Evolutionary conservation across 1,140 invertebrate genomes (phyloP), one percentile per base, ranked within the genome.

Genomic region (Arion vulgaris): DNA sequence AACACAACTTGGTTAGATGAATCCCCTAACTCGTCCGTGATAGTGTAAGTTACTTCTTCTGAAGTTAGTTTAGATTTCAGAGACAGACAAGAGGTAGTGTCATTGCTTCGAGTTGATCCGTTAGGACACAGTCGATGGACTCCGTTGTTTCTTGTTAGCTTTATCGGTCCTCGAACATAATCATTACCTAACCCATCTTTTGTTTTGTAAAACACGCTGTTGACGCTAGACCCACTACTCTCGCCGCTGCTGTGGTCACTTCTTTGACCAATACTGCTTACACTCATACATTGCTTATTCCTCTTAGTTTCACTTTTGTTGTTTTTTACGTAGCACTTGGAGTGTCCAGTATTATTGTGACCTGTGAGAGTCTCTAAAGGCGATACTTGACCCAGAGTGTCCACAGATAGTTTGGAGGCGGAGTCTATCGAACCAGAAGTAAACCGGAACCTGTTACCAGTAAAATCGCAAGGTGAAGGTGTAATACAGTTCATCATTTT

Each of bases 11-110:
- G 80, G 51, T 81, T 81, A 28, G 69, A 51, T 13, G 69, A 0
- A 26, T 81, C 80, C 2, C 74, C 80, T 32, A 81, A 0, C 15
- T 73, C 80, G 71, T 81, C 80, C 0, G 15, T 72, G 13, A 81
- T 74, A 34, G 80, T 74, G 38, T 81, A 81, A 13, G 69, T 81
- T 5, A 81, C 71, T 74, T 81, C 80, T 71, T 81, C 62, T 1
- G 78, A 80, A 17, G 38, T 57, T 13, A 73, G 17, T n/a, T 81
- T 81, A 5, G 80, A 73, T 39, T 81, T 81, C 32, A 74, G 38
- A 19, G 49, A 81, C n/a, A 45, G 38, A 23, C 62, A 71, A n/a
- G 62, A 69, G 0, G 78, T 34, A 39, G 15, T 74, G 15, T 69
- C 51, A 45, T 26, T 74, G 45, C 19, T 69, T 13, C 15, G 11